A percentile compares a stretch with the other conserved stretches of the same genome.
phyloP scores from a whole-genome alignment of 2,113 vertebrate genomes.

The Gadus macrocephalus region DNA sequence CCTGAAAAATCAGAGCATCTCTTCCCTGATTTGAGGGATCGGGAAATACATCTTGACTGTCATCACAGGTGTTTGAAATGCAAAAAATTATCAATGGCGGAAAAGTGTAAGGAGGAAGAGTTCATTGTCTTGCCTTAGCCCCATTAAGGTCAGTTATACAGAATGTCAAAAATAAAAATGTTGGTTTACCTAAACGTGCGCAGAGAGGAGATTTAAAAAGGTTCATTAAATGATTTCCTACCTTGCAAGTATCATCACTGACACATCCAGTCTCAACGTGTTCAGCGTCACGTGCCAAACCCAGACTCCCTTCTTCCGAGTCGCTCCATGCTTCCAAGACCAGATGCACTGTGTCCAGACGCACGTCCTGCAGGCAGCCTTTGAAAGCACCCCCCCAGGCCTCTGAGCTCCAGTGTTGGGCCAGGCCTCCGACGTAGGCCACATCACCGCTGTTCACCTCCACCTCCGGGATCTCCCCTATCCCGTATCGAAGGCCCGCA shows the following conservation, averaged over 20 bases:
- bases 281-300: slow-evolving; percentile 39
- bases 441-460: slow-evolving; percentile 56
- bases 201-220: neutral
- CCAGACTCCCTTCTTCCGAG: slow-evolving; percentile 28
- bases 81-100: too few species aligned
- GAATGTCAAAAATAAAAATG: too few species aligned
- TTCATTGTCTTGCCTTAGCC: too few species aligned
- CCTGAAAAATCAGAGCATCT: too few species aligned
- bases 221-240: slow-evolving; percentile 41
- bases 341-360: slow-evolving; percentile 70
- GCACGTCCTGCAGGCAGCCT: slow-evolving; percentile 90
- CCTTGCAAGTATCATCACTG: slow-evolving; percentile 84
- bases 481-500: slow-evolving; percentile 44
- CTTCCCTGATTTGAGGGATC: too few species aligned
- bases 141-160: too few species aligned
- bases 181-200: too few species aligned
- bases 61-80: too few species aligned
- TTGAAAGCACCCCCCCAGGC: slow-evolving; percentile 84
- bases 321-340: slow-evolving; percentile 46
- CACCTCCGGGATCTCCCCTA: slow-evolving; percentile 64
- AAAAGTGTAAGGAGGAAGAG: too few species aligned
- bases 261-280: slow-evolving; percentile 78
- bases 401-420: slow-evolving; percentile 19
- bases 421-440: slow-evolving; percentile 77
- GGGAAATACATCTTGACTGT: too few species aligned